Conservation (phyloP, 2,113 vertebrate species). For the Saccopteryx leptura region DNA sequence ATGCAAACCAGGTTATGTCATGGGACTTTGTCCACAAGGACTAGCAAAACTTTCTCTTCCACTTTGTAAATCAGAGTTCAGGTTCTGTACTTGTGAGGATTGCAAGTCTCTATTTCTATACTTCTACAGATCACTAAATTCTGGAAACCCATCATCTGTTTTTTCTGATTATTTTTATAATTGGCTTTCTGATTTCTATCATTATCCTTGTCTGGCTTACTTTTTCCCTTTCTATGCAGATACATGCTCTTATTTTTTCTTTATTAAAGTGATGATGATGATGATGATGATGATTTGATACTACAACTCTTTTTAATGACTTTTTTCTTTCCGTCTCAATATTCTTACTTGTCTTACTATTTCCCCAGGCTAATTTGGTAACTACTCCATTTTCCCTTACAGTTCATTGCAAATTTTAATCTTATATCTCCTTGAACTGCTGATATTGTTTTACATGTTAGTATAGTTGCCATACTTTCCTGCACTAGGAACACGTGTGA, state of each 20-base stretch:
- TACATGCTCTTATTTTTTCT: not conserved
- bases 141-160: not conserved
- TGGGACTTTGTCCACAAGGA: not conserved
- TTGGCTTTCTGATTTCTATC: not conserved
- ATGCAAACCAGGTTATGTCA: not conserved
- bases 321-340: not conserved
- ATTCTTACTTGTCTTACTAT: not conserved
- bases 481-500: not conserved
- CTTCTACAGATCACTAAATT: not conserved
- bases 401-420: not conserved
- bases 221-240: not conserved
- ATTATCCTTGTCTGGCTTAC: not conserved
- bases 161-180: not conserved
- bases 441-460: not conserved
- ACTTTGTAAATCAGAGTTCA: not conserved
- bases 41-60: not conserved
- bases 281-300: not conserved
- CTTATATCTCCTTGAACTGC: not conserved
- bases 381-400: not conserved
- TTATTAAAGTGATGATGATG: not conserved
- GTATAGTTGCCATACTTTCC: not conserved
- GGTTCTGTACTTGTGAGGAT: not conserved
- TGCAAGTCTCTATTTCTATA: not conserved
- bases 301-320: not conserved
- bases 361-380: not conserved